These are phyloP conservation scores for Trachelus tabidus DNA, from an alignment of 2,888 invertebrate species.

Conservation along the genomic window DNA sequence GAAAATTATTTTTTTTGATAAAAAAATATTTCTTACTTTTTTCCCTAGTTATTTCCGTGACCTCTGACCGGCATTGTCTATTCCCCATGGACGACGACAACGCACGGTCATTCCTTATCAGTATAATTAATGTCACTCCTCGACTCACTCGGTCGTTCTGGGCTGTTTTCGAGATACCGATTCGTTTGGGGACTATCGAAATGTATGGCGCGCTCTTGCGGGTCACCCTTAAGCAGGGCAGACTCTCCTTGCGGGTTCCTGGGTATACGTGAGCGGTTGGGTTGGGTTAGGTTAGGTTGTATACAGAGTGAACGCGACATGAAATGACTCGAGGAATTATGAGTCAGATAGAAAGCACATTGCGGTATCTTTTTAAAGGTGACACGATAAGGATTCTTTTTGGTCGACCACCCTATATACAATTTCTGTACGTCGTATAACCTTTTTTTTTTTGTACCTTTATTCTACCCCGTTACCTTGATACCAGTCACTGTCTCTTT, in stretches of 20 bases:
- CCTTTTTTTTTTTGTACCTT: background rate
- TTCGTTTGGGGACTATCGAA: background rate
- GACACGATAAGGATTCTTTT: slow-evolving; percentile 2
- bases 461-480: background rate
- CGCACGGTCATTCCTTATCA: slow-evolving; percentile 17
- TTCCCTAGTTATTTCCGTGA: background rate
- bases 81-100: slow-evolving; percentile 4
- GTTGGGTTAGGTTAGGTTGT: background rate
- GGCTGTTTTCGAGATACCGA: slow-evolving; percentile 14
- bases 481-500: too few relatives aligned
- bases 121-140: slow-evolving; percentile 15
- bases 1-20: background rate
- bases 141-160: slow-evolving; percentile 4
- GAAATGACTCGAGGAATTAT: background rate
- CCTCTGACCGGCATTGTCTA: slow-evolving; percentile 11
- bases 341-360: background rate
- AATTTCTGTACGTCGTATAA: background rate
- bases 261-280: background rate
- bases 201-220: slow-evolving; percentile 4
- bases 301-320: background rate
- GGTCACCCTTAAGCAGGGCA: background rate
- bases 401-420: background rate
- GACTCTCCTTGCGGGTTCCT: background rate
- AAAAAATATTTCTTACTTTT: background rate
- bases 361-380: slow-evolving; percentile 1